A percentile compares a stretch with the other conserved stretches of the same genome.
phyloP scores from a whole-genome alignment of 2,113 vertebrate genomes.

The Struthidea cinerea region DNA sequence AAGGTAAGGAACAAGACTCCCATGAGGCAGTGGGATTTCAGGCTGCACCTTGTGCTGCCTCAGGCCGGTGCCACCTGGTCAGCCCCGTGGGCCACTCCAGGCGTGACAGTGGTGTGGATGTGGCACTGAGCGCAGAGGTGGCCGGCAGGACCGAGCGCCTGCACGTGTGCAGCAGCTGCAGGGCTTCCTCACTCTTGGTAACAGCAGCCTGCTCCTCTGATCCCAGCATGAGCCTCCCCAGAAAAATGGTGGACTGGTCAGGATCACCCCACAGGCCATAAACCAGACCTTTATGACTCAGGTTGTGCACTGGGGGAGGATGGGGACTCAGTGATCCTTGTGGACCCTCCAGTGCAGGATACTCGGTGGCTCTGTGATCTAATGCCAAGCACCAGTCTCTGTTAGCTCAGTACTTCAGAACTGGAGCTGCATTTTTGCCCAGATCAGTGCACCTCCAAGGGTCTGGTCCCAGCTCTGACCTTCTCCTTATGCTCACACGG shows the following conservation, averaged over 20 bases:
- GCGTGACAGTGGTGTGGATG: accelerated
- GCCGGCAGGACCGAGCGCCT: accelerated
- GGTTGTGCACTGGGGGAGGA: neutral
- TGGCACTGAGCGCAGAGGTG: accelerated
- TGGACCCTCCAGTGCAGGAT: neutral
- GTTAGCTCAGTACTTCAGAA: neutral
- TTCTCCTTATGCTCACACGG: accelerated
- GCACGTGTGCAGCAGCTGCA: neutral
- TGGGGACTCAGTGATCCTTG: neutral
- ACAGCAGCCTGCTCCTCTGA: neutral
- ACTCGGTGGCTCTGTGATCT: neutral
- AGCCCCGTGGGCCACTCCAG: neutral
- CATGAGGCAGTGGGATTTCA: accelerated
- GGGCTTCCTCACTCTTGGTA: neutral
- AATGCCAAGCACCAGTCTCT: neutral
- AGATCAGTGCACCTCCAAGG: too few relatives aligned
- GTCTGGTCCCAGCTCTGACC: neutral
- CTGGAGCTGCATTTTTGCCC: neutral
- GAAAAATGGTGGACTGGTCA: neutral
- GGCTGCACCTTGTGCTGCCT: neutral
- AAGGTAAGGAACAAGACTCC: slow-evolving; percentile 68
- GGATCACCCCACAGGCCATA: neutral
- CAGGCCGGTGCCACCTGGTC: neutral
- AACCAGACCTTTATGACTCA: neutral
- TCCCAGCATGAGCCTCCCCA: neutral